These are phyloP conservation scores for Hassar affinis DNA, from an alignment of 2,113 vertebrate species.

Conservation along the genomic window DNA sequence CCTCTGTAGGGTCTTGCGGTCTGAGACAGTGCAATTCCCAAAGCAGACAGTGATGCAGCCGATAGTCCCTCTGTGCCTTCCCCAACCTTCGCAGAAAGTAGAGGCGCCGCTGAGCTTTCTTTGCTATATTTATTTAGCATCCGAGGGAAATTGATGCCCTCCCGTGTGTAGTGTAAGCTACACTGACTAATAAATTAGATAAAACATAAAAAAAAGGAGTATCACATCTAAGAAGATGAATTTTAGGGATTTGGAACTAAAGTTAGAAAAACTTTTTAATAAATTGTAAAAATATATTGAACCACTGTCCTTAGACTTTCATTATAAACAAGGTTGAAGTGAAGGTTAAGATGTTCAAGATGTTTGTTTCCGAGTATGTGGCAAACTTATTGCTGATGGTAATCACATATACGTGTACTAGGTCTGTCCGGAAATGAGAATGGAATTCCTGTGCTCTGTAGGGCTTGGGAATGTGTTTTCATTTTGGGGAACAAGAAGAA, in stretches of 20 bases:
- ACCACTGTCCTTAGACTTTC: neutral
- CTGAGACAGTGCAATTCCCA: too few species aligned
- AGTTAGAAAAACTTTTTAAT: neutral
- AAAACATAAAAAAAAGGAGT: neutral
- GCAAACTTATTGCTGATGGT: neutral
- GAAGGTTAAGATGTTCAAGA: too few species aligned
- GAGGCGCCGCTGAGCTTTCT: too few species aligned
- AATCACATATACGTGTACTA: neutral
- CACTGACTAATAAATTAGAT: neutral
- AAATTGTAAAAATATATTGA: neutral
- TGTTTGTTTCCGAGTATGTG: neutral
- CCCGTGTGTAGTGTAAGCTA: neutral
- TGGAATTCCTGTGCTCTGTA: too few species aligned
- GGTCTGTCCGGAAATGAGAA: too few species aligned
- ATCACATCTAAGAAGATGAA: too few species aligned
- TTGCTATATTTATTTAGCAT: neutral
- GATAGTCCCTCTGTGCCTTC: too few species aligned
- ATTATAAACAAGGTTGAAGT: neutral
- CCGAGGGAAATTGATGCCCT: neutral
- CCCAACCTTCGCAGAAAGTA: too few species aligned
- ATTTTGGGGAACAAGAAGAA: too few species aligned
- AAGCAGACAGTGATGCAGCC: too few species aligned
- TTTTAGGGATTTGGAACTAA: neutral
- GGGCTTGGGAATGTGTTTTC: too few species aligned
- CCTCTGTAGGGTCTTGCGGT: too few species aligned